These are phyloP conservation scores for Disparrhopalites patrizii DNA, from an alignment of 2,888 invertebrate species.

Conservation along the genomic window DNA sequence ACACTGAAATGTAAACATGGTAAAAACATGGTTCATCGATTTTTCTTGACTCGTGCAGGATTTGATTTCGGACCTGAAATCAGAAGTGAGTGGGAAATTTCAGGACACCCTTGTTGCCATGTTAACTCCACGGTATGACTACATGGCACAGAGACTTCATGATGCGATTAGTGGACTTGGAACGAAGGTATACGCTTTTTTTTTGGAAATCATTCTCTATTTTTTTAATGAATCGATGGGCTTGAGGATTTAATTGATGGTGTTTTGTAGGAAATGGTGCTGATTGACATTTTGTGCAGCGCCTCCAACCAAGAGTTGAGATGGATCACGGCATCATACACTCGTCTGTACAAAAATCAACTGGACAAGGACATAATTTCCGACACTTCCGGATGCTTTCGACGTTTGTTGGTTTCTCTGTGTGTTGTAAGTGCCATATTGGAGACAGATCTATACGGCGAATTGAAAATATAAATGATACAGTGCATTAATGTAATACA, in stretches of 20 bases:
- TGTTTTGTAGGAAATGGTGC: constrained; percentile 69
- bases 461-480: too few relatives aligned
- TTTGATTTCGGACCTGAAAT: constrained; percentile 72
- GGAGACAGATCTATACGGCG: too few relatives aligned
- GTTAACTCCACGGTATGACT: constrained; percentile 79
- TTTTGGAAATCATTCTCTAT: background rate
- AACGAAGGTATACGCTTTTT: constrained; percentile 55
- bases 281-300: constrained; percentile 85
- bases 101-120: constrained; percentile 76
- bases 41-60: constrained; percentile 56
- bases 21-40: too few relatives aligned
- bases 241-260: too few relatives aligned
- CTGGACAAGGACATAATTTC: constrained; percentile 76
- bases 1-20: background rate
- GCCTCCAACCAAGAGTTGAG: constrained; percentile 79
- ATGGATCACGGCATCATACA: constrained; percentile 72
- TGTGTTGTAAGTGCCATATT: constrained; percentile 63
- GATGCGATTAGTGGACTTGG: constrained; percentile 79
- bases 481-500: too few relatives aligned
- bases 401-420: constrained; percentile 79
- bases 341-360: constrained; percentile 52
- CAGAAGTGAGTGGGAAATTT: constrained; percentile 83
- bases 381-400: constrained; percentile 90
- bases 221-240: background rate
- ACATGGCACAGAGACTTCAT: constrained; percentile 76